Conservation (phyloP, 2,113 vertebrate species). For the Ageneiosus marmoratus region DNA sequence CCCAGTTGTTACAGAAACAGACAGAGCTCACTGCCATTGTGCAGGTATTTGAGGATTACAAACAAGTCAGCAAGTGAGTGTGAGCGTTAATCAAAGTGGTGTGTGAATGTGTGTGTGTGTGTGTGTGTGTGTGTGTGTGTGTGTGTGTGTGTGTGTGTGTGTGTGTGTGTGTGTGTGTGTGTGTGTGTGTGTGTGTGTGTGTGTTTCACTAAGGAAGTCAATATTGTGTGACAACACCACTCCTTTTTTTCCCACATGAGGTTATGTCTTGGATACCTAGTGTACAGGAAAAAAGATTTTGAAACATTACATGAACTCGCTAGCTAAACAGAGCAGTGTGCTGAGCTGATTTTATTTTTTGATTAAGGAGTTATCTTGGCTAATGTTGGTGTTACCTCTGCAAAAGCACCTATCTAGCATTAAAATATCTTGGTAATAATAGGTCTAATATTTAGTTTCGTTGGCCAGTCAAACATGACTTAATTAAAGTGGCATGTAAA, state of each 20-base stretch:
- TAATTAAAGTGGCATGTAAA: background rate
- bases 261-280: background rate
- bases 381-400: background rate
- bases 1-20: conserved; percentile 84
- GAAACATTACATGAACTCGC: too few species aligned
- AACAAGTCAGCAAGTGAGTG: conserved; percentile 87
- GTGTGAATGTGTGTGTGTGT: background rate
- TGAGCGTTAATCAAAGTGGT: background rate
- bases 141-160: background rate
- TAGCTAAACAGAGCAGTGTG: too few species aligned
- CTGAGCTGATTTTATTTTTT: too few species aligned
- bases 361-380: background rate
- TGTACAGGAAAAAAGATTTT: too few species aligned
- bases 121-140: background rate
- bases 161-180: background rate
- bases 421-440: background rate
- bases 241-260: background rate
- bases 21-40: conserved; percentile 79
- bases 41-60: conserved; percentile 91
- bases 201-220: background rate
- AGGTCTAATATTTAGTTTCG: too few species aligned
- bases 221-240: background rate
- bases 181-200: background rate
- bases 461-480: background rate
- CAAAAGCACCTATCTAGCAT: background rate